Conservation (phyloP, 2,888 invertebrate genomes). For the Pteria penguin region DNA sequence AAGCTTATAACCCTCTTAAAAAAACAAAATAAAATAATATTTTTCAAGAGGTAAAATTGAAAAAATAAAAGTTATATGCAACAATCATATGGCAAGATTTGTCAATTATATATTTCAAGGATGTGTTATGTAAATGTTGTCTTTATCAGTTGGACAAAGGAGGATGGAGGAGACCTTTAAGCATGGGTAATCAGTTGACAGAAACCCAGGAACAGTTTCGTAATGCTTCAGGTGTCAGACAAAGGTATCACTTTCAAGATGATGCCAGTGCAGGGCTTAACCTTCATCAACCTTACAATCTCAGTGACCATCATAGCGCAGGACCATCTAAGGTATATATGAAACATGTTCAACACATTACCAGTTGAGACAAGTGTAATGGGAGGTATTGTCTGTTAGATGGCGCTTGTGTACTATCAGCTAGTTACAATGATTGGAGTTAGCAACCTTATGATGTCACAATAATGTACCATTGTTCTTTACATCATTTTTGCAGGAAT, state of each 20-base stretch:
- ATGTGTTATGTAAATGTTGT: too few species aligned
- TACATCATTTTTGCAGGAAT: too few species aligned
- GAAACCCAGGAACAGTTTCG: constrained; percentile 77
- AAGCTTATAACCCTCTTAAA: not conserved
- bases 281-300: constrained; percentile 72
- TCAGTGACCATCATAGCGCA: constrained; percentile 77
- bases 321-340: constrained; percentile 77
- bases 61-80: not conserved
- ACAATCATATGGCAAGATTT: not conserved
- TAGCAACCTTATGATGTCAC: too few species aligned
- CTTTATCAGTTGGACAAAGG: constrained; percentile 79
- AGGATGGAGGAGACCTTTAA: constrained; percentile 78
- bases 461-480: too few species aligned
- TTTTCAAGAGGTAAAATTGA: not conserved
- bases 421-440: too few species aligned
- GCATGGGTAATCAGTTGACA: constrained; percentile 79
- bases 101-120: too few species aligned
- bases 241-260: constrained; percentile 71
- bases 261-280: constrained; percentile 67
- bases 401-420: too few species aligned
- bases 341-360: too few species aligned
- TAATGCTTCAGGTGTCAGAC: constrained; percentile 66
- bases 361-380: too few species aligned
- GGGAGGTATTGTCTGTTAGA: too few species aligned
- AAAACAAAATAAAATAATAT: not conserved